Percentiles rank a stretch among this genome's conserved stretches.
phyloP scores from a whole-genome alignment of 1,140 invertebrate genomes.

The Drosophila burlai region DNA sequence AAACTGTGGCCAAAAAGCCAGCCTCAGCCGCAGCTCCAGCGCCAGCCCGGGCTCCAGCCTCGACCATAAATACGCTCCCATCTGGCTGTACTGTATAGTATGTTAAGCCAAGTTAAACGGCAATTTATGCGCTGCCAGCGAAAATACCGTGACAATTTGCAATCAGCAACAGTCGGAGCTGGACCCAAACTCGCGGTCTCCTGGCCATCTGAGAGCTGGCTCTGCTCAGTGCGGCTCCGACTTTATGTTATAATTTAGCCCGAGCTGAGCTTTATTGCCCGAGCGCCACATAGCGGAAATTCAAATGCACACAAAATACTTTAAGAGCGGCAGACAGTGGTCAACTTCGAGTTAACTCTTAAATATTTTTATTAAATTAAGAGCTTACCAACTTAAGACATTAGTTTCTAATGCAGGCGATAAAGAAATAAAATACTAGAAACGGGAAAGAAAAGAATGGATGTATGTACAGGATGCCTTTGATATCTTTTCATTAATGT shows the following conservation, averaged over 20 bases:
- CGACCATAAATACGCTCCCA: conserved; percentile 62
- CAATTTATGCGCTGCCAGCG: conserved; percentile 81
- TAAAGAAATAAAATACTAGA: too few relatives aligned
- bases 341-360: neutral
- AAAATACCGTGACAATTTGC: conserved; percentile 84
- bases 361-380: conserved; percentile 1
- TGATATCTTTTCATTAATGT: neutral
- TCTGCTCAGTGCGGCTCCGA: conserved; percentile 10
- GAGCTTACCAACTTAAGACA: neutral
- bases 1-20: conserved; percentile 45
- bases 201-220: conserved; percentile 16
- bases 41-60: conserved; percentile 5
- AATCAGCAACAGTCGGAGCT: conserved; percentile 64
- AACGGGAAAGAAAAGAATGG: neutral
- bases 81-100: conserved; percentile 39
- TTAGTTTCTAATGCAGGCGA: neutral
- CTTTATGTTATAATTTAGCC: conserved; percentile 81
- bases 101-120: conserved; percentile 60
- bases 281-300: conserved; percentile 77
- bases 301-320: conserved; percentile 81
- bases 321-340: conserved; percentile 41
- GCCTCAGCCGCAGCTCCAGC: neutral
- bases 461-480: too few relatives aligned
- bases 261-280: conserved; percentile 73
- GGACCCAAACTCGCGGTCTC: conserved; percentile 29